phyloP scores from a whole-genome alignment of 2,113 vertebrate species.

The Desmodus rotundus region DNA sequence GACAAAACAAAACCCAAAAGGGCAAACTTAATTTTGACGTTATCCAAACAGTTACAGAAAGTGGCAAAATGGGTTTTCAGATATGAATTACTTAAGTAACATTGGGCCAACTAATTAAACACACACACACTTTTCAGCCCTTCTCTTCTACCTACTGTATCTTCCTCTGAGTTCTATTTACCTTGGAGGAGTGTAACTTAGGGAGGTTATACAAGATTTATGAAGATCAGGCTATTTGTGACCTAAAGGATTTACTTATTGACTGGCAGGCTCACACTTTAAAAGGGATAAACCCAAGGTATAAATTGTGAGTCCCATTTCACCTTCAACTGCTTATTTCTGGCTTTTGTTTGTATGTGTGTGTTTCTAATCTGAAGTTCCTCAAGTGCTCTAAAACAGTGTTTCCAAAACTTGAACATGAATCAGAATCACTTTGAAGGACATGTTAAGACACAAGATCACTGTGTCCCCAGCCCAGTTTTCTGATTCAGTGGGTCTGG shows the following conservation, averaged over 20 bases:
- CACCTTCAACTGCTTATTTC: constrained; percentile 27
- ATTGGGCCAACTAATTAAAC: background rate
- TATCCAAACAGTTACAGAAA: constrained; percentile 46
- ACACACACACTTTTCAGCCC: constrained; percentile 19
- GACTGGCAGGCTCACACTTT: background rate
- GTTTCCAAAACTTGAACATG: constrained; percentile 2
- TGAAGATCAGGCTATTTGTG: background rate
- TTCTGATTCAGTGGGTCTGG: background rate
- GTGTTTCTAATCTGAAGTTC: background rate
- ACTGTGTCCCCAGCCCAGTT: background rate
- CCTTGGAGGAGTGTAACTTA: constrained; percentile 39
- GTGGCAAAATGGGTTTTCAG: constrained; percentile 31
- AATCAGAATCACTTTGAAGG: background rate
- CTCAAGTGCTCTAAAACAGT: constrained; percentile 46
- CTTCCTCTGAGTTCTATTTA: constrained; percentile 25
- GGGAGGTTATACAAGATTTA: constrained; percentile 3
- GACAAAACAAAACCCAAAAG: constrained; percentile 59
- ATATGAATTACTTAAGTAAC: constrained; percentile 43
- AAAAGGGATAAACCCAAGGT: background rate
- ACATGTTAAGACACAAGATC: background rate
- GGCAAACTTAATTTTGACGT: constrained; percentile 63
- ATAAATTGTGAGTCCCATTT: background rate
- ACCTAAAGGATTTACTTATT: background rate
- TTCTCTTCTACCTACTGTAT: constrained; percentile 19
- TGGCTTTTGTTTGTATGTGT: background rate